phyloP scores from a whole-genome alignment of 2,113 vertebrate species.

The Ahaetulla prasina region DNA sequence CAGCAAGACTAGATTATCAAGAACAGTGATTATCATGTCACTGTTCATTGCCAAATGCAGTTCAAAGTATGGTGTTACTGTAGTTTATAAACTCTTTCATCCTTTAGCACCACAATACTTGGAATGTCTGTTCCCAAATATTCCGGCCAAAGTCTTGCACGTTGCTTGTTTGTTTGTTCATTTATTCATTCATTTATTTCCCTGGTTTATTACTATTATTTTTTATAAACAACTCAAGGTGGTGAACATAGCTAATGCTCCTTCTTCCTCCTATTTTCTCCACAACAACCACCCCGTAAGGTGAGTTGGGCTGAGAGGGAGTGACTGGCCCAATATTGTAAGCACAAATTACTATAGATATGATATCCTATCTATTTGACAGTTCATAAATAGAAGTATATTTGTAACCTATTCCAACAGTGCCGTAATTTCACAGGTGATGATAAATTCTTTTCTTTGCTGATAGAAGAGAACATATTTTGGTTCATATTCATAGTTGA shows the following conservation, averaged over 20 bases:
- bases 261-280: background rate
- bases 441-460: background rate
- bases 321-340: background rate
- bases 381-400: background rate
- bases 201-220: background rate
- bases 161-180: background rate
- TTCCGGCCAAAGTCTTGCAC: background rate
- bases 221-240: background rate
- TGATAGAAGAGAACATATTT: background rate
- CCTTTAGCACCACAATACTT: background rate
- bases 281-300: background rate
- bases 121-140: background rate
- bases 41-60: background rate
- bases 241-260: background rate
- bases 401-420: background rate
- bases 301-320: background rate
- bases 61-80: background rate
- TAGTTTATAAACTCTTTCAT: background rate
- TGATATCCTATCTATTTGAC: background rate
- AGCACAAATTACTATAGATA: background rate
- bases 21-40: background rate
- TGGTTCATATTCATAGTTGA: conserved; percentile 4
- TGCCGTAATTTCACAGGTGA: fast-evolving
- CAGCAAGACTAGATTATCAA: background rate
- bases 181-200: no score